A percentile compares a stretch with the other conserved stretches of the same genome.
These are phyloP conservation scores for Equus quagga DNA, from an alignment of 2,113 vertebrate species.

Conservation along the genomic window DNA sequence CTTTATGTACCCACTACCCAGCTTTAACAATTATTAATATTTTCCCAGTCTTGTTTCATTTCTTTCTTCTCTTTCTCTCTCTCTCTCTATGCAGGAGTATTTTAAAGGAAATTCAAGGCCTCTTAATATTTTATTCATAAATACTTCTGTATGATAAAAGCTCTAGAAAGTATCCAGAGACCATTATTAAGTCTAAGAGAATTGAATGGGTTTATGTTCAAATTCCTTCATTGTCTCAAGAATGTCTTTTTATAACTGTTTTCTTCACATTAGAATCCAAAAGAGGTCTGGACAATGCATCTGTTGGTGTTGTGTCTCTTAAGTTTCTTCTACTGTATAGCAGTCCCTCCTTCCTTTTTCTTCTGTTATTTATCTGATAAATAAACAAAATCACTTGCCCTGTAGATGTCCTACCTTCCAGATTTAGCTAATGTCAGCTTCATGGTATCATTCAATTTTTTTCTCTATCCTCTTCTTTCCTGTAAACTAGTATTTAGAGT, in stretches of 20 bases:
- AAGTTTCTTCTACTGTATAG: neutral
- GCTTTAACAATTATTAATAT: neutral
- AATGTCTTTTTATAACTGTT: conserved; percentile 20
- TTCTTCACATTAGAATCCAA: neutral
- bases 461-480: conserved; percentile 7
- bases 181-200: neutral
- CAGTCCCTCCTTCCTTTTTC: neutral
- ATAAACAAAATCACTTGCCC: neutral
- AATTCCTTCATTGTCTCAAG: neutral
- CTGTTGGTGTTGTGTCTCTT: neutral
- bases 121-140: conserved; percentile 34
- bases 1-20: neutral
- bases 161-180: neutral
- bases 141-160: neutral
- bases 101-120: conserved; percentile 1
- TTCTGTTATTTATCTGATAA: conserved; percentile 33
- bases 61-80: neutral
- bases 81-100: neutral
- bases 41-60: neutral
- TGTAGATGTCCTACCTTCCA: neutral
- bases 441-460: neutral
- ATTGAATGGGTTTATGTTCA: neutral
- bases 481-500: neutral
- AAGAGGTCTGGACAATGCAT: neutral
- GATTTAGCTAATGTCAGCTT: neutral